Percentiles rank a stretch among this genome's conserved stretches.
phyloP scores from a whole-genome alignment of 2,888 invertebrate species.

The Seira sanloemensis region DNA sequence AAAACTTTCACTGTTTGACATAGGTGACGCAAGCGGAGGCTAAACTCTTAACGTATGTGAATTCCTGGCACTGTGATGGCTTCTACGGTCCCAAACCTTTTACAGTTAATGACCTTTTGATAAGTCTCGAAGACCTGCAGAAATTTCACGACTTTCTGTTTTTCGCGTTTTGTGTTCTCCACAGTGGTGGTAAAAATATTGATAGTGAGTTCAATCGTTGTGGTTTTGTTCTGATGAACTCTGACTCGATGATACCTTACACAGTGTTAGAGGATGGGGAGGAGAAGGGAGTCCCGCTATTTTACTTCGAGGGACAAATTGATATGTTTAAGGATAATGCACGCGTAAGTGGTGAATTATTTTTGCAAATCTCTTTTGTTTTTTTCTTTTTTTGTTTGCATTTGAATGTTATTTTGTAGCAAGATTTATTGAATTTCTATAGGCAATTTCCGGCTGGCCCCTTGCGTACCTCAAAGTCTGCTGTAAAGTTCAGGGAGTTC shows the following conservation, averaged over 20 bases:
- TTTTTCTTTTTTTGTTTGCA: no score
- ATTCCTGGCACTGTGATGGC: constrained; percentile 92
- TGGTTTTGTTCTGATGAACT: constrained; percentile 93
- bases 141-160: constrained; percentile 94
- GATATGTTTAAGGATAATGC: constrained; percentile 92
- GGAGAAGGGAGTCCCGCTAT: constrained; percentile 87
- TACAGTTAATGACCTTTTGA: constrained; percentile 92
- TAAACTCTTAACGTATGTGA: constrained; percentile 93
- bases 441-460: constrained; percentile 89
- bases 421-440: constrained; percentile 25
- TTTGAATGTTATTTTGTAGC: neutral
- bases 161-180: constrained; percentile 84
- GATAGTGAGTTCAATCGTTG: constrained; percentile 82
- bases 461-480: constrained; percentile 94
- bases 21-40: constrained; percentile 88
- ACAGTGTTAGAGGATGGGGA: constrained; percentile 83
- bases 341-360: no score
- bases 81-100: constrained; percentile 93
- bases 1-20: constrained; percentile 34
- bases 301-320: constrained; percentile 91
- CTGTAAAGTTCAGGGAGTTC: constrained; percentile 94
- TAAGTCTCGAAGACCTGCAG: constrained; percentile 89
- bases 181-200: constrained; percentile 71
- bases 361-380: no score
- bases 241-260: constrained; percentile 95